Percentiles rank a stretch among this genome's conserved stretches.
phyloP scores from a whole-genome alignment of 2,888 invertebrate genomes.

The Scaeva pyrastri region DNA sequence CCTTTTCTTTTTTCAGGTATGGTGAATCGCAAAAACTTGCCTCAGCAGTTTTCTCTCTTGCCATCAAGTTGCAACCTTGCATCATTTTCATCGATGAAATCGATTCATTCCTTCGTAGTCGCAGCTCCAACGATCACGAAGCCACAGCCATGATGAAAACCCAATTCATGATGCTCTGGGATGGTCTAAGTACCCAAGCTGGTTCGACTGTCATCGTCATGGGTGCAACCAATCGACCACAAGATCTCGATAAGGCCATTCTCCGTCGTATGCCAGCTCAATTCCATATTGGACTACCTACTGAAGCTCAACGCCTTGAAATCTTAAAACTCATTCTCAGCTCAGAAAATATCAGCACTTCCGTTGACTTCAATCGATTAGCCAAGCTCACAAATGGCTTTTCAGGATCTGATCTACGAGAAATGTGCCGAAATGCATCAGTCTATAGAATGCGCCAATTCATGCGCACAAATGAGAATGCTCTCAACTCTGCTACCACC shows the following conservation, averaged over 20 bases:
- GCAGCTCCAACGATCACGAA: slow-evolving; percentile 96
- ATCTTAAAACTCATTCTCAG: slow-evolving; percentile 90
- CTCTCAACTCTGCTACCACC: slow-evolving; percentile 45
- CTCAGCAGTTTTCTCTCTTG: slow-evolving; percentile 96
- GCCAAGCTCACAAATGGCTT: slow-evolving; percentile 91
- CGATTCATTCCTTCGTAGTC: slow-evolving; percentile 95
- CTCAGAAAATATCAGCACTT: slow-evolving; percentile 88
- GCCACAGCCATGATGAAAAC: slow-evolving; percentile 99
- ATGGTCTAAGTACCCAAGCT: slow-evolving; percentile 95
- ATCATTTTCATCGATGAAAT: slow-evolving; percentile 98
- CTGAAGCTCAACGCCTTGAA: slow-evolving; percentile 87
- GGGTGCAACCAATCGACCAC: slow-evolving; percentile 98
- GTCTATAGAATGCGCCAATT: slow-evolving; percentile 92
- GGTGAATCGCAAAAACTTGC: slow-evolving; percentile 98
- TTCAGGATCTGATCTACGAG: slow-evolving; percentile 95
- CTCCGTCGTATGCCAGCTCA: slow-evolving; percentile 96
- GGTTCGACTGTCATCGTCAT: slow-evolving; percentile 93
- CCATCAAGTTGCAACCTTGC: slow-evolving; percentile 93
- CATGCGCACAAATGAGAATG: slow-evolving; percentile 81
- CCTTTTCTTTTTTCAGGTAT: slow-evolving; percentile 87
- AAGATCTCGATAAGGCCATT: slow-evolving; percentile 96
- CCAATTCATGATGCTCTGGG: slow-evolving; percentile 99
- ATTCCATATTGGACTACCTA: slow-evolving; percentile 92
- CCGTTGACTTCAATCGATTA: slow-evolving; percentile 88
- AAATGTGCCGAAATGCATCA: slow-evolving; percentile 94